These are phyloP conservation scores for Falco punctatus DNA, from an alignment of 2,113 vertebrate species.

Conservation along the genomic window DNA sequence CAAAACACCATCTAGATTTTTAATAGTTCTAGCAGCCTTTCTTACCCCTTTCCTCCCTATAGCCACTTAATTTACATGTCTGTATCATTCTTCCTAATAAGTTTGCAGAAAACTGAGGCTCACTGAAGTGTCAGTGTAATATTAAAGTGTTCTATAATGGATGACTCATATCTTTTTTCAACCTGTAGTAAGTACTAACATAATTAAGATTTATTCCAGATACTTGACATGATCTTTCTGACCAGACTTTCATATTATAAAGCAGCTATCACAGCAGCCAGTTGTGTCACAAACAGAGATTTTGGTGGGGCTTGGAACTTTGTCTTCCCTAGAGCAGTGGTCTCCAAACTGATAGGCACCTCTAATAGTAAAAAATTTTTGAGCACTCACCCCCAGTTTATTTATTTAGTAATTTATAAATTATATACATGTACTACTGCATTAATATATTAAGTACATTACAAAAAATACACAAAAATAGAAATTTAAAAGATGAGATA, in stretches of 20 bases:
- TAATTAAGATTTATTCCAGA: background rate
- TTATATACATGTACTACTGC: background rate
- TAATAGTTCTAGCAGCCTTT: background rate
- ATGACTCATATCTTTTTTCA: background rate
- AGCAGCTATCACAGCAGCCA: background rate
- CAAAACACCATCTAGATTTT: background rate
- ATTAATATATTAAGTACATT: background rate
- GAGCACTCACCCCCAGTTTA: background rate
- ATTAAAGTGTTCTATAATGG: background rate
- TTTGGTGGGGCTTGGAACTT: background rate
- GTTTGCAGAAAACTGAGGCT: background rate
- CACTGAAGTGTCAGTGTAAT: background rate
- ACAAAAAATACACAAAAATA: background rate
- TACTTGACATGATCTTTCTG: background rate
- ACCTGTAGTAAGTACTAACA: background rate
- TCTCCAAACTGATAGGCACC: background rate
- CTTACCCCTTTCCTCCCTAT: background rate
- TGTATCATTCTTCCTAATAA: background rate
- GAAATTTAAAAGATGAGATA: background rate
- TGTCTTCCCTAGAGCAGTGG: background rate
- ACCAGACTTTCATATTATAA: background rate
- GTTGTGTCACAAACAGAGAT: background rate
- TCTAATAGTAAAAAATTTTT: background rate
- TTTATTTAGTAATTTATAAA: background rate
- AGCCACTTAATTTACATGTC: background rate